These are phyloP conservation scores for Pseudomyrmex cubaensis DNA, from an alignment of 1,140 invertebrate species.

Conservation along the genomic window DNA sequence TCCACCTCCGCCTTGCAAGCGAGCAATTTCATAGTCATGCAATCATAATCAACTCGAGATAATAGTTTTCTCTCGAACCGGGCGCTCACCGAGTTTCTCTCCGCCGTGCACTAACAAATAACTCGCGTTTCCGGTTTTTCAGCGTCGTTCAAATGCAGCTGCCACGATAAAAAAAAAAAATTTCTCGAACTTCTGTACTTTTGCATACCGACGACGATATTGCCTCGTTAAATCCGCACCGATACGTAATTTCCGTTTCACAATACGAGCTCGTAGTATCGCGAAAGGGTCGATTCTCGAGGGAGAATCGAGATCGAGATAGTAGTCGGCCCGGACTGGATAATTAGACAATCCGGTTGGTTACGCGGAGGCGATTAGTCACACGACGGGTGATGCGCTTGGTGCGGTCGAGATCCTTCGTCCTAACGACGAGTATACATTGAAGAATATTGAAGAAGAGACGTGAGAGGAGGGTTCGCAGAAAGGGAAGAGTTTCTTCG, in stretches of 20 bases:
- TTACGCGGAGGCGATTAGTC: slow-evolving; percentile 80
- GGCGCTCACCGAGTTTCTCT: slow-evolving; percentile 6
- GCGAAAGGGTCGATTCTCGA: slow-evolving; percentile 28
- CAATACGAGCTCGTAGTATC: neutral
- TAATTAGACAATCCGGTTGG: slow-evolving; percentile 80
- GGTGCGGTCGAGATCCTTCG: slow-evolving; percentile 65
- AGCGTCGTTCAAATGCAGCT: neutral
- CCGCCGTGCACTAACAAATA: slow-evolving; percentile 1
- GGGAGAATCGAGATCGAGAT: slow-evolving; percentile 73
- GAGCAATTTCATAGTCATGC: slow-evolving; percentile 83
- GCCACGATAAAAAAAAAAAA: neutral
- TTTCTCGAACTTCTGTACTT: neutral
- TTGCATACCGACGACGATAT: neutral
- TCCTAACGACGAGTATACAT: slow-evolving; percentile 50
- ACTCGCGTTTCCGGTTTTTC: slow-evolving; percentile 8
- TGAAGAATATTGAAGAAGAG: neutral
- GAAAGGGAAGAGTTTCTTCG: slow-evolving; percentile 48
- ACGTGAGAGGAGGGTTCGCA: neutral
- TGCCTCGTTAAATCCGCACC: neutral
- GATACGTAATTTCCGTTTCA: slow-evolving; percentile 16
- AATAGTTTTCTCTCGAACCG: slow-evolving; percentile 77
- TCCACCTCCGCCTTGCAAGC: slow-evolving; percentile 42
- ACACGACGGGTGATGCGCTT: slow-evolving; percentile 74
- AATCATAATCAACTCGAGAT: slow-evolving; percentile 82
- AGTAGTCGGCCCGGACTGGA: slow-evolving; percentile 67